Percentiles rank a stretch among this genome's conserved stretches.
Conservation (phyloP, 2,797 vertebrate species). For the Aulostomus chinensis region DNA sequence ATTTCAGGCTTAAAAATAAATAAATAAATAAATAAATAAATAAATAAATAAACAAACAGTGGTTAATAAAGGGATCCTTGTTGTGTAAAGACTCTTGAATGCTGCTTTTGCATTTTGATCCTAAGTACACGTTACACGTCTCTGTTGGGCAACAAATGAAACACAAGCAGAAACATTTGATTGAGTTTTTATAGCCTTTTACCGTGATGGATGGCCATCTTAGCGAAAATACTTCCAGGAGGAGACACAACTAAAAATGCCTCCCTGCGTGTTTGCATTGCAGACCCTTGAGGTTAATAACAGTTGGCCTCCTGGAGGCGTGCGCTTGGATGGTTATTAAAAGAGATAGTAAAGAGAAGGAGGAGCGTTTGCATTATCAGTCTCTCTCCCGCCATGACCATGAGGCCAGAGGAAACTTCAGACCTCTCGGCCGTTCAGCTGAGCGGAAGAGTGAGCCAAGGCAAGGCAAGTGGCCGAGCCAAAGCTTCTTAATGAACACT, state of each 20-base stretch:
- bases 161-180: no score
- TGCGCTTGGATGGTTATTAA: not conserved
- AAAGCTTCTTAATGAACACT: constrained; percentile 38
- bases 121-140: no score
- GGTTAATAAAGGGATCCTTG: no score
- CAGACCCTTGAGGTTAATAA: constrained; percentile 13
- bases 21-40: no score
- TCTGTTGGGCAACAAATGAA: no score
- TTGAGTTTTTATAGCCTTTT: no score
- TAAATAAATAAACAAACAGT: no score
- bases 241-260: not conserved
- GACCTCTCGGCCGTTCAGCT: constrained; percentile 32
- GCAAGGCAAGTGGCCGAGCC: constrained; percentile 21
- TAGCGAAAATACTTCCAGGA: not conserved
- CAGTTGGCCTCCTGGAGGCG: not conserved
- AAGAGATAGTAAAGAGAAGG: constrained; percentile 10
- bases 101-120: no score
- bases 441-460: constrained; percentile 27
- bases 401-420: constrained; percentile 29
- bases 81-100: no score
- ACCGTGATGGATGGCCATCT: not conserved
- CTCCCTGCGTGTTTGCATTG: not conserved
- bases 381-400: constrained; percentile 16
- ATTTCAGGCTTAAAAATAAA: no score
- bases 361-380: not conserved